Percentiles rank a stretch among this genome's conserved stretches.
These are phyloP conservation scores for Speoplatyrhinus poulsoni DNA, from an alignment of 2,113 vertebrate genomes.

Conservation along the genomic window DNA sequence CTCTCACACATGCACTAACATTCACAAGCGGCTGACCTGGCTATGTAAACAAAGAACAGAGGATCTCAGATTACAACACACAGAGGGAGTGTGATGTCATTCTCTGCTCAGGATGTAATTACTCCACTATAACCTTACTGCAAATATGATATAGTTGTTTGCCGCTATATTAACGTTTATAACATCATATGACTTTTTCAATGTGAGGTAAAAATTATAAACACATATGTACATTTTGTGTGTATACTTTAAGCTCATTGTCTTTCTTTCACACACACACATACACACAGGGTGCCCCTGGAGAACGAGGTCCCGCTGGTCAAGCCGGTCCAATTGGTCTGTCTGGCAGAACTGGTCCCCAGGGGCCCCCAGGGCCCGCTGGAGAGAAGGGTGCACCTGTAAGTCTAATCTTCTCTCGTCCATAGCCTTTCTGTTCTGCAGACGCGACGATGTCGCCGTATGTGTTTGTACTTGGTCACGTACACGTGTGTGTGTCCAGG, in stretches of 20 bases:
- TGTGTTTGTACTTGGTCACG: conserved; percentile 11
- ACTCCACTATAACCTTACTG: too few relatives aligned
- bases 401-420: conserved; percentile 59
- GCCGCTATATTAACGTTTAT: too few relatives aligned
- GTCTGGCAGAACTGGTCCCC: conserved; percentile 90
- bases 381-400: conserved; percentile 97
- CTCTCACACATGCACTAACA: too few relatives aligned
- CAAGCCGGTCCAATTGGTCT: conserved; percentile 90
- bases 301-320: conserved; percentile 92
- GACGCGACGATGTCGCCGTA: neutral
- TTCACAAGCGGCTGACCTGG: too few relatives aligned
- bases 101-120: too few relatives aligned
- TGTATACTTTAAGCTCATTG: neutral
- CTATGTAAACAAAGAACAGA: too few relatives aligned
- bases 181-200: too few relatives aligned
- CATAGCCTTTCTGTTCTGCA: neutral
- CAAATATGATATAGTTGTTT: too few relatives aligned
- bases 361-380: conserved; percentile 91
- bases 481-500: conserved; percentile 70
- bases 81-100: too few relatives aligned
- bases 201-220: too few relatives aligned
- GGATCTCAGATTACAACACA: too few relatives aligned
- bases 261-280: neutral
- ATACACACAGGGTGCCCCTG: conserved; percentile 87
- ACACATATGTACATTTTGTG: neutral